Percentiles rank a stretch among this genome's conserved stretches.
phyloP scores from a whole-genome alignment of 2,797 vertebrate genomes.

The Orientallactaga sibirica region DNA sequence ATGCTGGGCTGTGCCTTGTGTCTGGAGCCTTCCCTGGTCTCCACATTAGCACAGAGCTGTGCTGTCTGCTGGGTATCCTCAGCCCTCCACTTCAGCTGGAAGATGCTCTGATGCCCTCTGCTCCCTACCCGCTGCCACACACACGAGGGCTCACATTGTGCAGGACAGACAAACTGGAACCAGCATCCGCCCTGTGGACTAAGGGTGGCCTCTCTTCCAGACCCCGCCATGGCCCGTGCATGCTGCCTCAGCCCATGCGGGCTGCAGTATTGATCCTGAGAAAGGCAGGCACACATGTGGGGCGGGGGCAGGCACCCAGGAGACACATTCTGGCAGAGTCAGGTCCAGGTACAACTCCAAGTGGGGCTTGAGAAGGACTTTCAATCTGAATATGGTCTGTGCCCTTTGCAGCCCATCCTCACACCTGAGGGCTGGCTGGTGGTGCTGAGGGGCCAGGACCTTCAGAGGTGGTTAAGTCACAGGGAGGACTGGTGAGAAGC shows the following conservation, averaged over 20 bases:
- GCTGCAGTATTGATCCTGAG: neutral
- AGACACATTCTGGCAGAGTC: neutral
- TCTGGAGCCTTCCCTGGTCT: slow-evolving; percentile 87
- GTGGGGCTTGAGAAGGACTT: too few relatives aligned
- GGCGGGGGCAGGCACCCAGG: accelerated
- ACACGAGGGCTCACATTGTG: accelerated
- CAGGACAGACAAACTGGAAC: neutral
- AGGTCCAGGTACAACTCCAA: too few relatives aligned
- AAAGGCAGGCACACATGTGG: neutral
- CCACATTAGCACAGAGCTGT: slow-evolving; percentile 20
- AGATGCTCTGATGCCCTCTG: accelerated
- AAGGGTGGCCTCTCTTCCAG: neutral
- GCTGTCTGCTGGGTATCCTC: neutral
- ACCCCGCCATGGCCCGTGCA: accelerated
- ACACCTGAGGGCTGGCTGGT: neutral
- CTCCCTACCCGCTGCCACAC: accelerated
- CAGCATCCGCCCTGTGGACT: neutral
- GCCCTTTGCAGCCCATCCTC: neutral
- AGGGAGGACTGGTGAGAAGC: accelerated
- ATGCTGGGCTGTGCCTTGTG: slow-evolving; percentile 77
- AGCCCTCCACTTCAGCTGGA: neutral
- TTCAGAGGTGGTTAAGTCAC: neutral
- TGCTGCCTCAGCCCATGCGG: neutral
- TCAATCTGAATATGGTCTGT: neutral
- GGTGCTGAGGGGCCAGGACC: neutral